Evolutionary conservation across 2,113 vertebrate species (phyloP), one percentile per base, ranked within the genome.

Genomic region (Diadophis punctatus): DNA sequence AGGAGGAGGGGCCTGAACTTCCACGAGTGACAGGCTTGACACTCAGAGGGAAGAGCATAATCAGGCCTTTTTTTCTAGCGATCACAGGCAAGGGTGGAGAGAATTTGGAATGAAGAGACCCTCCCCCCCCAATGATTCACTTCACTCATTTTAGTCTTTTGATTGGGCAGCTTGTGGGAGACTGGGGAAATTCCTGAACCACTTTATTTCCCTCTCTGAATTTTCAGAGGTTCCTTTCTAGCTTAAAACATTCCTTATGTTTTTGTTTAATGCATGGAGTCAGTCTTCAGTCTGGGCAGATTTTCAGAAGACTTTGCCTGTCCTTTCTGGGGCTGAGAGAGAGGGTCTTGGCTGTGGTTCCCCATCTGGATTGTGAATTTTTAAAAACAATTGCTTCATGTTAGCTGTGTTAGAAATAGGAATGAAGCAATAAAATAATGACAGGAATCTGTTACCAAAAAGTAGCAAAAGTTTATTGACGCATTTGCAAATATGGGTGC

Each of bases 71-170:
- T n/a, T 4, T 60, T 60, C 22, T 23, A 60, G 25, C 58, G 30
- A 60, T 60, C 58, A 60, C 10, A 30, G 58, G 58, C 10, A 63
- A 30, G 58, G 27, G 25, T 60, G 27, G 58, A 63, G 27, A 63
- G 27, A 63, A 27, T 27, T 12, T 30, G 58, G 10, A 3, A 30
- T 63, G 10, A 27, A 63, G 58, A 63, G 3, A 3, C 27, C 27
- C 12, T 12, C 1, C 0, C 0, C 3, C 22, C 58, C 7, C 1
- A 53, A 58, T 7, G 3, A 25, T 27, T 22, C 20, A 20, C 18
- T 56, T 60, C 8, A 27, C 25, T 60, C 25, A 60, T 60, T 58
- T 58, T 30, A 30, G 58, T 30, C 3, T 63, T 63, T 63, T 30
- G 10, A 63, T 27, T 63, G 27, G 25, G 58, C 27, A 63, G 58